Evolutionary conservation across 1,140 invertebrate species (phyloP), one percentile per base, ranked within the genome.

Genomic region (Myzus persicae): DNA sequence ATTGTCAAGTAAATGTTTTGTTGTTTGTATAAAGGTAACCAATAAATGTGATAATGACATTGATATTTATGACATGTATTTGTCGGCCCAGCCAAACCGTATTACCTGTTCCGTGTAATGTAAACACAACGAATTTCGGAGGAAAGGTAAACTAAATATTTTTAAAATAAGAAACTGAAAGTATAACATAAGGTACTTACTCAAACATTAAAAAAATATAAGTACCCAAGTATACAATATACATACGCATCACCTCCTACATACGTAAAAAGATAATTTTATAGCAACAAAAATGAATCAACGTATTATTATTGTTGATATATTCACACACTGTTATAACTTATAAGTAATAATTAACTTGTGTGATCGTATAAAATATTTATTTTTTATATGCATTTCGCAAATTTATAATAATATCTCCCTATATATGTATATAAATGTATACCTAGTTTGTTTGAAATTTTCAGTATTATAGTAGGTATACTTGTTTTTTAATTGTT

Each of bases 41-140:
- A 89, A 89, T 89, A 89, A 89, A 48, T 36, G 51, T 90, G 51
- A 90, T 90, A 90, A 90, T 59, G 38, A 90, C 88, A 31, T 31
- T 90, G 88, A 90, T 90, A 90, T 90, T 90, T 90, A 90, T 59
- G 88, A 90, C 48, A 26, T 22, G n/a, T 38, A 38, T 38, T 89
- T 89, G 46, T 90, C 51, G 24, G 36, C 88, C n/a, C 51, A 40
- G 36, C 24, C 42, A 59, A 90, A 51, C 87, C 87, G 20, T 48
- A 51, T 89, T 51, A 88, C 87, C 44, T 48, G 44, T 48, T 42
- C 42, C 42, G 7, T 1, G 20, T 18, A 51, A 48, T 88, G 87
- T 48, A 88, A 88, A 88, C 11, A 87, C 0, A 51, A 48, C n/a
- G 8, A 8, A 88, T 88, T 48, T 88, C 42, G 31, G 31, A 88